These are phyloP conservation scores for Ptilodon capucinus DNA, from an alignment of 2,888 invertebrate genomes.

Conservation along the genomic window DNA sequence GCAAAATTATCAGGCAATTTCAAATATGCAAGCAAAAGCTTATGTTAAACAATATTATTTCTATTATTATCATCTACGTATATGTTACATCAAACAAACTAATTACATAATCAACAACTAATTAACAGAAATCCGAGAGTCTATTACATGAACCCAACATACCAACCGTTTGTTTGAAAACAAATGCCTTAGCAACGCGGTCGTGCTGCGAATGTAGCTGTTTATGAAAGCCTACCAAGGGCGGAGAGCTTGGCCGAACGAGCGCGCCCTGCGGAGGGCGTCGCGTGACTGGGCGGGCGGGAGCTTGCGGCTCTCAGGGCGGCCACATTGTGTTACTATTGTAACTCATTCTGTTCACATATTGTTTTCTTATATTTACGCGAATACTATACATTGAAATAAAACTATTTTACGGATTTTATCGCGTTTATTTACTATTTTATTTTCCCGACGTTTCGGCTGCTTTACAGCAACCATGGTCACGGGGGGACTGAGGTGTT, in stretches of 20 bases:
- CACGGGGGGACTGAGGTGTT: too few species aligned
- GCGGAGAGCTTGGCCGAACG: slow-evolving; percentile 1
- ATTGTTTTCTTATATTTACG: too few species aligned
- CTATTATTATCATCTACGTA: too few species aligned
- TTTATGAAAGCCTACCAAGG: background rate
- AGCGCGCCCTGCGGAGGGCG: slow-evolving; percentile 26
- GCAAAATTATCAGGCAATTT: too few species aligned
- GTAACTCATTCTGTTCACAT: slow-evolving; percentile 21
- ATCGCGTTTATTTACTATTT: too few species aligned
- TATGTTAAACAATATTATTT: too few species aligned
- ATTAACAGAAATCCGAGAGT: background rate
- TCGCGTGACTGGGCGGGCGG: slow-evolving; percentile 35
- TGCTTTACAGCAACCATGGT: too few species aligned
- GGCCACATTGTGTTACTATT: slow-evolving; percentile 13
- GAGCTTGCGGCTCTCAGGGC: slow-evolving; percentile 21
- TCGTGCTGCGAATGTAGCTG: slow-evolving; percentile 5
- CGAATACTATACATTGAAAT: too few species aligned
- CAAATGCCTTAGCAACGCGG: slow-evolving; percentile 14
- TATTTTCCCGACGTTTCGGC: too few species aligned
- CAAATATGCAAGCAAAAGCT: too few species aligned
- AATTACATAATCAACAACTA: background rate
- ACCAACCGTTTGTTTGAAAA: slow-evolving; percentile 28
- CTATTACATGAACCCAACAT: slow-evolving; percentile 8
- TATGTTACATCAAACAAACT: background rate
- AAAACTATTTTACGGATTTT: too few species aligned